Evolutionary conservation across 1,140 invertebrate species (phyloP), one percentile per base, ranked within the genome.

Genomic region (Streblospio benedicti): DNA sequence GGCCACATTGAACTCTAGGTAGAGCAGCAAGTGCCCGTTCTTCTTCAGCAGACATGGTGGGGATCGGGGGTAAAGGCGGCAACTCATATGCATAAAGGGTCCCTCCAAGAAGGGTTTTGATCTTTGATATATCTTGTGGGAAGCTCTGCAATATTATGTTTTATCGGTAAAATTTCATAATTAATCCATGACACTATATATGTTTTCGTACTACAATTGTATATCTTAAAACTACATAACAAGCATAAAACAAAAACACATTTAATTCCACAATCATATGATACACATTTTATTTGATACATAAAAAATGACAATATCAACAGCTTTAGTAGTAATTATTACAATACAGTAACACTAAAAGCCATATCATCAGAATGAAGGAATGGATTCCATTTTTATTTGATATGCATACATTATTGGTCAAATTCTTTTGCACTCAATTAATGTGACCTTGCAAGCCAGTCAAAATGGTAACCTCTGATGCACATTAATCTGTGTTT

Each of bases 11-110:
- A n/a, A n/a, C n/a, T n/a, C n/a, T n/a, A n/a, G n/a, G n/a, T n/a
- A n/a, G n/a, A n/a, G n/a, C n/a, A n/a, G n/a, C n/a, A n/a, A n/a
- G n/a, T n/a, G n/a, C n/a, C n/a, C n/a, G n/a, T n/a, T n/a, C n/a
- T n/a, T n/a, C n/a, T n/a, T n/a, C n/a, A n/a, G n/a, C n/a, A n/a
- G n/a, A n/a, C n/a, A n/a, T n/a, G n/a, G 78, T 63, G 58, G 80
- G 77, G 60, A 82, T 81, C 20, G 76, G 73, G 16, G 78, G 58
- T 9, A 64, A 65, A 30, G 73, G 70, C 27, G 80, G 76, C 41
- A 83, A 64, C 67, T 83, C 80, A 66, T 83, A 83, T 27, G 81
- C 80, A 72, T 81, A 82, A 43, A 83, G 71, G 20, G 70, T 71
- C 30, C 76, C 76, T 41, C 75, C 71, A n/a, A 75, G 68, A 49